Evolutionary conservation across 2,888 invertebrate species (phyloP), one percentile per base, ranked within the genome.

Genomic region (Itoplectis maculator): DNA sequence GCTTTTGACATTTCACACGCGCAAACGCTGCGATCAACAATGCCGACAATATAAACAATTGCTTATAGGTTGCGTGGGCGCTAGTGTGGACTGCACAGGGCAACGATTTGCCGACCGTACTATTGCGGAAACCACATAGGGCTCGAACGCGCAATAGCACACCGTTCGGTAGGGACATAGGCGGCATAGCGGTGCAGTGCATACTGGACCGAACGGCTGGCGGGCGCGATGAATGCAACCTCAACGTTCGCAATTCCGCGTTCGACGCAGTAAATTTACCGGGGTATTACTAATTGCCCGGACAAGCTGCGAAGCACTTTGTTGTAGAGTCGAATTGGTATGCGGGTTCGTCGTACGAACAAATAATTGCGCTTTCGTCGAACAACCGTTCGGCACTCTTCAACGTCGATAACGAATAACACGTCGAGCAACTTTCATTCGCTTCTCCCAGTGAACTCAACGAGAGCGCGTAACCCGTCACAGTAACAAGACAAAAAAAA

Each of bases 201-300:
- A 59, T 59, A n/a, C 29, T 13, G 37, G n/a, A 29, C 0, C 37
- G 15, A 59, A 59, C n/a, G n/a, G n/a, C n/a, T n/a, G n/a, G n/a
- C n/a, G 29, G 37, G 37, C 15, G 18, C 45, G 8, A 29, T 56
- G 29, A 59, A 72, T 47, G 45, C 59, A 72, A 45, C 37, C 45
- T 42, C 56, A 23, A 9, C 42, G 70, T 45, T 23, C 59, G 29
- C 18, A 59, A 23, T 59, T 72, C 59, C 29, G 29, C 8, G 35
- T 9, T 56, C 9, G 59, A 23, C 45, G 11, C 23, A 42, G 29
- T 45, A 72, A 15, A 56, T 59, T 72, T 59, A 9, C 29, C 56
- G 59, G 29, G 29, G 23, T 56, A 72, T 72, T 29, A 59, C 59
- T 59, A 72, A 59, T 72, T 59, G 72, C 42, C 45, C 11, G 45